Base-by-base conservation (phyloP, 2,888 invertebrate genomes). In the Gisinianus flammeolus region DNA sequence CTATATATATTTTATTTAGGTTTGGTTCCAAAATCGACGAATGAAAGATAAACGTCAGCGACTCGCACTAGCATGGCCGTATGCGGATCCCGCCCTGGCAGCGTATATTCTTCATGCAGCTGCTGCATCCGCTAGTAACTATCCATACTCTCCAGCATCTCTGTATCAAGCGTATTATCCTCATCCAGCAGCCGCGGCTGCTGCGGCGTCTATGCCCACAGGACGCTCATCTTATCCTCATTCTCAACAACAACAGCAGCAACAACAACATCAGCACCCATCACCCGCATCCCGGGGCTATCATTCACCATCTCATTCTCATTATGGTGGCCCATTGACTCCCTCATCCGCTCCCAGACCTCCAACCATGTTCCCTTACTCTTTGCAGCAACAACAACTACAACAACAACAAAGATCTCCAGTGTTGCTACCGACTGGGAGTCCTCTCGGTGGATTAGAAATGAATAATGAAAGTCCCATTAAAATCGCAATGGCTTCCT, bases 31-130 rank as follows among this genome's bases (percentile, higher is more conserved):
- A 90, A 97, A 97, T 87, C 90, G 97, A 52, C 90, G 97, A 74
- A 97, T 97, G 96, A 97, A 98, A 87, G 98, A 98, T 89, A 98
- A 99, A 86, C 91, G 98, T 0, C 98, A 98, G 86, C 90, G 96
- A 22, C 93, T 97, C 87, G 95, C 97, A 0, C 92, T 97, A 84
- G 93, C 95, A 0, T 98, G 98, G 97, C 97, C 97, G 0, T 96
- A 96, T 88, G 93, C 94, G 0, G 97, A 98, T 86, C 97, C 97
- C 0, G 93, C 95, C 0, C 92, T 98, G 85, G 96, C 97, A 5
- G 97, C 97, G 1, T 93, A 96, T 52, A 91, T 97, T 10, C 90
- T 96, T 0, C 96, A 97, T 86, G 96, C 97, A 0, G 94, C 95
- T 0, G 86, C 87, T 35, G 93, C 94, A 8, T 83, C 86, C 10